Evolutionary conservation across 2,113 vertebrate genomes (phyloP), one percentile per base, ranked within the genome.

Genomic region (Megaleporinus macrocephalus): DNA sequence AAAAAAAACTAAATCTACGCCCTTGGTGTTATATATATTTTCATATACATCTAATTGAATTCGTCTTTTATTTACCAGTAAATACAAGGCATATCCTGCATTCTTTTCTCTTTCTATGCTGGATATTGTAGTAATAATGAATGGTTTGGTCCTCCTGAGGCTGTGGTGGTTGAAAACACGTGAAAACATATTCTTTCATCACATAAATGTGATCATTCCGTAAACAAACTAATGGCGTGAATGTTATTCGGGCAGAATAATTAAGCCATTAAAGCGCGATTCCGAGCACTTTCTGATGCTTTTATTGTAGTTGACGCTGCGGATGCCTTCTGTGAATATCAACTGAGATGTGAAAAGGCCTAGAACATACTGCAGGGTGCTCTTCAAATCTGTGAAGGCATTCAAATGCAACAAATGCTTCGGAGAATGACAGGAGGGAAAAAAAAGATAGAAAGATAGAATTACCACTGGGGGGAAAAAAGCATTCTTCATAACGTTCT

Each of bases 401-500:
- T 27, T 51, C 53, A 65, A 47, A 76, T 79, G 79, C 29, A 62
- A 63, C 57, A 63, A 80, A 80, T 73, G 78, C 69, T 72, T 70
- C 11, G 68, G 49, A 61, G 5, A 33, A 44, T 68, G 22, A 69
- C 26, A 30, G 44, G 73, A 70, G 53, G 57, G 51, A n/a, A 6
- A n/a, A 14, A 1, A 41, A 44, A 70, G 22, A 78, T 62, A 33
- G 73, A 83, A 78, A 29, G 47, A n/a, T n/a, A n/a, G n/a, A n/a
- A n/a, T n/a, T n/a, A n/a, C n/a, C n/a, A 73, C 29, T 72, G 61
- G 55, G 59, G 55, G 55, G 79, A 79, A 55, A 49, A 80, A 72
- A 59, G 4, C 78, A 68, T 59, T 87, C 78, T 85, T 89, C 87
- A 85, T 86, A 80, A 78, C 81, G 83, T 89, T 88, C 86, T 22